phyloP scores from a whole-genome alignment of 2,113 vertebrate genomes.

The Daubentonia madagascariensis region DNA sequence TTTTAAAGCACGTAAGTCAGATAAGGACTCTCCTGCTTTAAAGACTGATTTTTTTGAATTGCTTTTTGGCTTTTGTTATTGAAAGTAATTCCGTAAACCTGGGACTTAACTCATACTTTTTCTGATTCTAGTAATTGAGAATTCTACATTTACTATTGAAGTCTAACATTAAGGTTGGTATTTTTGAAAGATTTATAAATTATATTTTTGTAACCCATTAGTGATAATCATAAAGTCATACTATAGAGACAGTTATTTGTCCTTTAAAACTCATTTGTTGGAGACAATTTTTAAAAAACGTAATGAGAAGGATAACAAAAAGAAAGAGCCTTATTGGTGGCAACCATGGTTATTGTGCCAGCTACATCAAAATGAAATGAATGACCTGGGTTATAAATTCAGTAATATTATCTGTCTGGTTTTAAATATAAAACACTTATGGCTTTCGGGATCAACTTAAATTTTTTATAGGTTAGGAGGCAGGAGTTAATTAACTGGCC shows the following conservation, averaged over 20 bases:
- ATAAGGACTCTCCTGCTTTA: background rate
- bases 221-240: background rate
- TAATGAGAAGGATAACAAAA: background rate
- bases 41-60: background rate
- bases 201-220: background rate
- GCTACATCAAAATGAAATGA: background rate
- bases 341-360: background rate
- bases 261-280: background rate
- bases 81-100: background rate
- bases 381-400: background rate
- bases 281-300: background rate
- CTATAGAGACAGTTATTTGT: background rate
- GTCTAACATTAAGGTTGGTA: background rate
- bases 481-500: background rate
- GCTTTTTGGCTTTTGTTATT: background rate
- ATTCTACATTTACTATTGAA: background rate
- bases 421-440: too few relatives aligned
- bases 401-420: background rate
- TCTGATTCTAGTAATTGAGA: background rate
- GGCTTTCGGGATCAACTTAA: background rate
- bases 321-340: background rate
- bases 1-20: background rate
- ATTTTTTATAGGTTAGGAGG: background rate
- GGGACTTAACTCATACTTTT: background rate
- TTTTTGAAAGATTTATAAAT: background rate